These are phyloP conservation scores for Peromyscus aztecus DNA, from an alignment of 2,797 vertebrate species.

Conservation along the genomic window DNA sequence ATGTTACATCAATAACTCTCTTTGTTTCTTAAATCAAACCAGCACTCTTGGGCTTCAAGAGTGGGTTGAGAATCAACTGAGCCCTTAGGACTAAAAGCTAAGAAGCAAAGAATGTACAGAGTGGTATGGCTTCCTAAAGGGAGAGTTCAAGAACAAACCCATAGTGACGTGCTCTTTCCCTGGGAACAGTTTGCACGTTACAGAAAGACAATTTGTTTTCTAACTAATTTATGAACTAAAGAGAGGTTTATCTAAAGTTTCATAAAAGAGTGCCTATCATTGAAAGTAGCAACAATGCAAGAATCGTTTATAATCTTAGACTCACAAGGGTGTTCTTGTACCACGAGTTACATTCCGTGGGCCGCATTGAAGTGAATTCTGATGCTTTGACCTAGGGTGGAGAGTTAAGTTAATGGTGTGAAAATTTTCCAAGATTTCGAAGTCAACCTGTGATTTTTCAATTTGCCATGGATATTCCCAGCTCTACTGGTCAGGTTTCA, in stretches of 20 bases:
- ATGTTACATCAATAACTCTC: not conserved
- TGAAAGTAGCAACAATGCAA: not conserved
- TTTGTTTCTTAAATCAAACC: slow-evolving; percentile 22
- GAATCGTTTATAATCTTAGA: slow-evolving; percentile 18
- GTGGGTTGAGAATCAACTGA: slow-evolving; percentile 16
- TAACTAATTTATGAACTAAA: not conserved
- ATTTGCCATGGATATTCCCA: not conserved
- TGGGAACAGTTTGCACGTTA: slow-evolving; percentile 43
- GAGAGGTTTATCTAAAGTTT: not conserved
- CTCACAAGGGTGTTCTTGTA: not conserved
- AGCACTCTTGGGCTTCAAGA: not conserved
- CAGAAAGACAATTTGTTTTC: not conserved
- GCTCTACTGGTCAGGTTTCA: not conserved
- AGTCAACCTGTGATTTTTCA: slow-evolving; percentile 57
- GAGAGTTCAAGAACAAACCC: not conserved
- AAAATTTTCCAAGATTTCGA: slow-evolving; percentile 49
- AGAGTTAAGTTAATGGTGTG: slow-evolving; percentile 48
- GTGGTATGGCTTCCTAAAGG: not conserved
- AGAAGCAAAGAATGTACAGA: slow-evolving; percentile 14
- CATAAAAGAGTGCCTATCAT: not conserved
- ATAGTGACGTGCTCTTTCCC: slow-evolving; percentile 23
- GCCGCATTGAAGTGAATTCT: slow-evolving; percentile 54
- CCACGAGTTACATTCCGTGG: slow-evolving; percentile 15
- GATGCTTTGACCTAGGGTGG: slow-evolving; percentile 57
- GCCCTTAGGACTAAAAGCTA: not conserved